Evolutionary conservation across 2,113 vertebrate species (phyloP).

Genomic region (Sturnira hondurensis): DNA sequence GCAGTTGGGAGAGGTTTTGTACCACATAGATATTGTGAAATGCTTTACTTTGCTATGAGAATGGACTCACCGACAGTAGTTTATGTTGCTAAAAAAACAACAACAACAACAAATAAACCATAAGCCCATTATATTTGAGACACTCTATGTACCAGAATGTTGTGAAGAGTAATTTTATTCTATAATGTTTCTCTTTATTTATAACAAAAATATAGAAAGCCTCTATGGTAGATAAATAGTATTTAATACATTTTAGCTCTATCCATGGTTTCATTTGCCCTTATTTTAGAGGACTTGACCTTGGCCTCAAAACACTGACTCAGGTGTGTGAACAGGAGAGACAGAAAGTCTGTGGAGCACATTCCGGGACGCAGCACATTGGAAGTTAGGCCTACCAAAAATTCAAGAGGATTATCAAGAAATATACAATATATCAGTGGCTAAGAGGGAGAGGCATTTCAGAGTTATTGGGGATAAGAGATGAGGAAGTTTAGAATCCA

Average conservation of each 20-base stretch:
- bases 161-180: slow-evolving; percentile 3
- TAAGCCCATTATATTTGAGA: neutral
- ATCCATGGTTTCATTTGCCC: neutral
- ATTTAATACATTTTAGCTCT: slow-evolving; percentile 23
- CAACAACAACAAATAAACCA: neutral
- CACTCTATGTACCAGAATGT: neutral
- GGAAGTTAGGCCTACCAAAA: neutral
- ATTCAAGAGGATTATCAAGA: neutral
- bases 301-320: neutral
- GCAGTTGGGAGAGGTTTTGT: slow-evolving; percentile 63
- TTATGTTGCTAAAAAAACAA: slow-evolving; percentile 1
- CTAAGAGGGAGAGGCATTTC: neutral
- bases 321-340: neutral
- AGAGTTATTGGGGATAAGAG: neutral
- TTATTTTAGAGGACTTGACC: neutral
- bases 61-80: neutral
- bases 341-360: neutral
- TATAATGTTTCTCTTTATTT: neutral
- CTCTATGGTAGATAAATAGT: neutral
- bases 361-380: neutral
- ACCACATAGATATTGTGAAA: slow-evolving; percentile 45
- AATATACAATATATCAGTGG: neutral
- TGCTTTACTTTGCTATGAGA: slow-evolving; percentile 39
- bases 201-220: neutral
- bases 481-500: neutral